phyloP scores from a whole-genome alignment of 2,888 invertebrate species.

The Agonopterix alstromeriana region DNA sequence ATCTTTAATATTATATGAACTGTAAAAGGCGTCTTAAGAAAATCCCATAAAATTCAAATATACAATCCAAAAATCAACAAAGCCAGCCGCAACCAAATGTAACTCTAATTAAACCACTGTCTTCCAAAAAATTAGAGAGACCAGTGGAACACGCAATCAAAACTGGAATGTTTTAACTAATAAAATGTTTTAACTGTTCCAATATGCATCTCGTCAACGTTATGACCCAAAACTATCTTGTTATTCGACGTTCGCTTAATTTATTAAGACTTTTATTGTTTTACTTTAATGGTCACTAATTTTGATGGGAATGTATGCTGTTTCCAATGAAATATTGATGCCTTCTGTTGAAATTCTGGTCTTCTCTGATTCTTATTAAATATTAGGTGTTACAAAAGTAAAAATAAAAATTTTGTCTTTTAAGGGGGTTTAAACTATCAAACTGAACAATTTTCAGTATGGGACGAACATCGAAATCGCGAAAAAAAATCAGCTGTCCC shows the following conservation, averaged over 20 bases:
- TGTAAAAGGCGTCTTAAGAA: no score
- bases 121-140: slow-evolving; percentile 13
- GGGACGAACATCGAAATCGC: no score
- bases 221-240: slow-evolving; percentile 48
- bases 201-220: slow-evolving; percentile 59
- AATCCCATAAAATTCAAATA: no score
- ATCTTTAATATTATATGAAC: no score
- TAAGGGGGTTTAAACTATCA: no score
- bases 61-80: no score
- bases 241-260: slow-evolving; percentile 54
- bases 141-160: slow-evolving; percentile 35
- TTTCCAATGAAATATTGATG: slow-evolving; percentile 1
- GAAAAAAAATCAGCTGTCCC: no score
- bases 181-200: slow-evolving; percentile 60
- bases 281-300: slow-evolving; percentile 49
- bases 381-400: no score
- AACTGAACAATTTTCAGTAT: no score
- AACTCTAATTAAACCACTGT: background rate
- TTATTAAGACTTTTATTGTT: slow-evolving; percentile 64
- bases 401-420: no score
- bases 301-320: slow-evolving; percentile 16
- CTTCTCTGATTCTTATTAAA: no score
- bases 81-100: slow-evolving; percentile 4
- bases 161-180: slow-evolving; percentile 50
- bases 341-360: background rate